Evolutionary conservation across 2,797 vertebrate genomes (phyloP), one percentile per base, ranked within the genome.

Genomic region (Sebastes glaucus): DNA sequence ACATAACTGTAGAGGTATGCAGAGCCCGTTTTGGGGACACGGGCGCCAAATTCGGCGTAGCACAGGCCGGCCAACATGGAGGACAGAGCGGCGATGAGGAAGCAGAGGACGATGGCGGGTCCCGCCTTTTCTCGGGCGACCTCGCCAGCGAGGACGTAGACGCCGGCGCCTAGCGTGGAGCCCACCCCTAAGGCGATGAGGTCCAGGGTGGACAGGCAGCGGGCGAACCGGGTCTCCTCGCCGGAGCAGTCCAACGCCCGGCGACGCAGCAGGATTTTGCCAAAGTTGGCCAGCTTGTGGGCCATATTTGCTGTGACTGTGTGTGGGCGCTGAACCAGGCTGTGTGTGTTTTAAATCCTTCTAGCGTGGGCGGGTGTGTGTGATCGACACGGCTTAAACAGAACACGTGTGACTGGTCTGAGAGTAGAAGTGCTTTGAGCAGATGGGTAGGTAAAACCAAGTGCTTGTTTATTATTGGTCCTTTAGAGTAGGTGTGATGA

Each of bases 1-100:
- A 99, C 98, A 0, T 98, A 99, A 92, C 98, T 99, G 95, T 99
- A 99, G 46, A 99, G 96, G 89, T 99, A 99, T 0, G 98, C 98
- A 8, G 98, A 99, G 49, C 98, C 98, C 0, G 98, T 97, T 88
- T 98, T 97, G 77, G 98, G 98, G 7, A 99, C 98, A 0, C 98
- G 96, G 67, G 98, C 98, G 0, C 98, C 98, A 6, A 99, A 99
- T 80, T 99, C 98, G 0, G 98, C 98, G 0, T 99, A 99, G 93
- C 98, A 99, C 49, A 99, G 93, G 20, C 98, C 98, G 0, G 98
- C 97, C 94, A 99, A 88, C 92, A 99, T 97, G 0, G 98, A 99
- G 5, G 98, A 97, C 30, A 99, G 92, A 0, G 98, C 98, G 0
- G 98, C 97, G 53, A 99, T 97, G 71, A 99, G 94, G 91, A 99